Base-by-base conservation (phyloP, 1,140 invertebrate species). In the Leptinotarsa lineolata region DNA sequence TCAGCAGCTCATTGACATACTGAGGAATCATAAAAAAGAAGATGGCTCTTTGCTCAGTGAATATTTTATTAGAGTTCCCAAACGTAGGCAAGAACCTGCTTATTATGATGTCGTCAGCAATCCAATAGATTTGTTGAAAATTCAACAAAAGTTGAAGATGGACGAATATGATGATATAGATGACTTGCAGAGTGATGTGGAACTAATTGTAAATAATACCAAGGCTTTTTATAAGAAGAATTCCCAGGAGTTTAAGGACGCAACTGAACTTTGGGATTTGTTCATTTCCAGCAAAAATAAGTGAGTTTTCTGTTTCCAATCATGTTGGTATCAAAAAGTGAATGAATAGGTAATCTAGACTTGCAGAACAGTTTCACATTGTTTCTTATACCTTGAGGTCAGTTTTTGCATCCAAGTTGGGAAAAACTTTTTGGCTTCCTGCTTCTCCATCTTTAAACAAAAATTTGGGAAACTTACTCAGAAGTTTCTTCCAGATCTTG, bases 121-220 rank as follows among this genome's bases (percentile, higher is more conserved):
- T 84, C 96, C 97, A 15, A 98, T 98, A 81, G 97, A 98, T 85
- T 87, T 99, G 74, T 84, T 97, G 22, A 93, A 95, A 86, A 95
- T 97, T 22, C 96, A 98, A 85, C 96, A 98, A 81, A 98, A 98
- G 86, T 84, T 99, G 16, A 97, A 97, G 88, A 97, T 94, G 15
- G 97, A 98, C 79, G 95, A 95, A 75, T 97, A 97, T 86, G 91
- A 94, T 77, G 94, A 96, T 83, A 88, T 97, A 76, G 94, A 96
- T 54, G 94, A 97, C 80, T 88, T 98, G 74, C 90, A 93, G 74
- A 86, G 88, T 48, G 96, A 98, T 85, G 91, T 97, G 81, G 94
- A 96, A 82, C 85, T 97, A 46, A 88, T 98, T 78, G 92, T 97
- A 60, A 94, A 91, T 73, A 97, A 98, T 89, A 94, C 95, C 1